These are phyloP conservation scores for Squalus acanthias DNA, from an alignment of 2,797 vertebrate genomes.

Conservation along the genomic window DNA sequence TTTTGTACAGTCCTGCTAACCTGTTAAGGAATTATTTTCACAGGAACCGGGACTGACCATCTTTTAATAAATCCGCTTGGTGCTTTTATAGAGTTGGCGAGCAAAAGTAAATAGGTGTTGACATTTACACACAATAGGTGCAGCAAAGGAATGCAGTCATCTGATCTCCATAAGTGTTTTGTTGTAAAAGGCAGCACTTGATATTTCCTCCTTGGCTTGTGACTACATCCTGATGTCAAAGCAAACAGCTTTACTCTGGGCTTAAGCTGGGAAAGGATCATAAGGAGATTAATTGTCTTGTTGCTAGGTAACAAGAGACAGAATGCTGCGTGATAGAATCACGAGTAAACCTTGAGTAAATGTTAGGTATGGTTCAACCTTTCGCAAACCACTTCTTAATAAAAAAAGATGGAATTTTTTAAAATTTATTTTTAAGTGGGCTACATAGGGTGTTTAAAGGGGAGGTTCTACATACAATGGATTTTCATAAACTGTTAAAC, in stretches of 20 bases:
- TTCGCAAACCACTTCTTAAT: neutral
- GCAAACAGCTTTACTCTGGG: neutral
- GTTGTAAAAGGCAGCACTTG: neutral
- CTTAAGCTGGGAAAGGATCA: neutral
- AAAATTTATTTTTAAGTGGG: neutral
- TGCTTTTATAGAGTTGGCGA: neutral
- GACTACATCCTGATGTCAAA: neutral
- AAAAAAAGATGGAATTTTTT: too few relatives aligned
- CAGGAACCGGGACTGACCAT: neutral
- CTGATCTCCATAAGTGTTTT: neutral
- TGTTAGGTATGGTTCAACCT: neutral
- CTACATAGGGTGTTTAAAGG: neutral
- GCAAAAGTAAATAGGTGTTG: conserved; percentile 16
- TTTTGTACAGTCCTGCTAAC: neutral
- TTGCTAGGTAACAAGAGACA: neutral
- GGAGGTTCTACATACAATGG: neutral
- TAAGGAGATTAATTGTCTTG: neutral
- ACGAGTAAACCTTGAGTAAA: too few relatives aligned
- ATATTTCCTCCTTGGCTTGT: neutral
- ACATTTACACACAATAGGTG: neutral
- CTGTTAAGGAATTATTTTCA: neutral
- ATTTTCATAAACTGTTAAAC: neutral
- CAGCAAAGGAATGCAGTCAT: conserved; percentile 12
- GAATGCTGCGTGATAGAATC: neutral
- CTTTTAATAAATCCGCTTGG: neutral